These are phyloP conservation scores for Cepaea hortensis DNA, from an alignment of 2,888 invertebrate species.

Conservation along the genomic window DNA sequence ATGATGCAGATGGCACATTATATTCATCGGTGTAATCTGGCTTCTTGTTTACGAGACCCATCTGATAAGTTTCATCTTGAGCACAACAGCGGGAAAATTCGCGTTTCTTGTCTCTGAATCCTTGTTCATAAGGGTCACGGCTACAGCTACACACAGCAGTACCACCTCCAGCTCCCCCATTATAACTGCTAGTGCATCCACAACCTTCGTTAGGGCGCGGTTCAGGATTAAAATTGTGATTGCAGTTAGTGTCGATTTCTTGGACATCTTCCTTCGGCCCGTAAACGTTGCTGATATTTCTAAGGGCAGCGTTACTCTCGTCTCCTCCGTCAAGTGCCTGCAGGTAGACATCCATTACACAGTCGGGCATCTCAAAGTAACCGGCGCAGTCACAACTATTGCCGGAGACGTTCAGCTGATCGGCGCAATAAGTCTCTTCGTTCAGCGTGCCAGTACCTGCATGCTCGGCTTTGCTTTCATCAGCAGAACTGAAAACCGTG, in stretches of 20 bases:
- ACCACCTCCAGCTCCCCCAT: conserved; percentile 30
- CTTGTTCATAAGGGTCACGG: conserved; percentile 20
- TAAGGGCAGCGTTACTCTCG: conserved; percentile 35
- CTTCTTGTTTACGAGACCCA: neutral
- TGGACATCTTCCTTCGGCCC: conserved; percentile 12
- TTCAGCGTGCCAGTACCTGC: conserved; percentile 17
- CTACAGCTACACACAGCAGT: conserved; percentile 7
- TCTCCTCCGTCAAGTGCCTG: conserved; percentile 36
- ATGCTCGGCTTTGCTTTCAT: neutral
- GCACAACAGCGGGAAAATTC: neutral
- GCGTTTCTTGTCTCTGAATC: conserved; percentile 41
- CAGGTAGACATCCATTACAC: conserved; percentile 35
- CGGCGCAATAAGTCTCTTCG: conserved; percentile 30
- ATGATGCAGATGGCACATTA: neutral
- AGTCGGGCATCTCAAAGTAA: conserved; percentile 38
- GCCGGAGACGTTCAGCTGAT: conserved; percentile 33
- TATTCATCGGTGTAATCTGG: neutral
- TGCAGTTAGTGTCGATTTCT: conserved; percentile 26
- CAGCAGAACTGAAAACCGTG: neutral
- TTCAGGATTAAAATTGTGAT: conserved; percentile 34
- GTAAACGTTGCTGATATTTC: conserved; percentile 32
- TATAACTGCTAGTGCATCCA: conserved; percentile 31
- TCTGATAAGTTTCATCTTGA: conserved; percentile 11
- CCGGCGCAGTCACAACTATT: conserved; percentile 29
- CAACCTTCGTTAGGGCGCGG: conserved; percentile 9